Conservation (phyloP, 2,888 invertebrate species). For the Plagodis dolabraria region DNA sequence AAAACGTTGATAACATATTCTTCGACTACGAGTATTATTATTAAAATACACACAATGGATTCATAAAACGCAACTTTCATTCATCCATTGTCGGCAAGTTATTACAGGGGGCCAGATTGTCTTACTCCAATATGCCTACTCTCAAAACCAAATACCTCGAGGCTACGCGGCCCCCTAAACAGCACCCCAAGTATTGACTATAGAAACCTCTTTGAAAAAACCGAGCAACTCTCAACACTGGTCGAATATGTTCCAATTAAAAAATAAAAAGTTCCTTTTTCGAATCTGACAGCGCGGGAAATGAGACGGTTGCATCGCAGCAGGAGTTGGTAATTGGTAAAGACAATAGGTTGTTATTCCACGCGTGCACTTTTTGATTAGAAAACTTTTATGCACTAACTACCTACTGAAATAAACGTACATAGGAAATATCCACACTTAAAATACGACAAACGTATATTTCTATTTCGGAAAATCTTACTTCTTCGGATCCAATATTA, state of each 20-base stretch:
- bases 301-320: slow-evolving; percentile 35
- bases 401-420: no score
- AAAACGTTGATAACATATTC: not conserved
- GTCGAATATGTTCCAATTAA: slow-evolving; percentile 82
- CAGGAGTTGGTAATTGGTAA: slow-evolving; percentile 13
- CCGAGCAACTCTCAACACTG: slow-evolving; percentile 48
- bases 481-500: no score
- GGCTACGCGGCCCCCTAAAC: slow-evolving; percentile 61
- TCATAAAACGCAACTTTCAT: slow-evolving; percentile 40
- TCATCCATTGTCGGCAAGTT: slow-evolving; percentile 48
- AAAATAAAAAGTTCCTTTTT: slow-evolving; percentile 60
- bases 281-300: slow-evolving; percentile 51
- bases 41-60: slow-evolving; percentile 34
- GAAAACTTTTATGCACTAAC: no score
- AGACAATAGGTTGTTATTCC: slow-evolving; percentile 13
- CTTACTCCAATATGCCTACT: slow-evolving; percentile 73
- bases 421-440: no score
- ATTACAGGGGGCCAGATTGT: slow-evolving; percentile 70
- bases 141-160: slow-evolving; percentile 74
- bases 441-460: no score
- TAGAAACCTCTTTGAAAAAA: slow-evolving; percentile 42
- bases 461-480: no score
- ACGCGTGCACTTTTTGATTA: slow-evolving; percentile 2
- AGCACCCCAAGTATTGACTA: slow-evolving; percentile 48
- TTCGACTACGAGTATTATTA: slow-evolving; percentile 33